Evolutionary conservation across 2,888 invertebrate genomes (phyloP).

Genomic region (Aleiodes leptofemur): DNA sequence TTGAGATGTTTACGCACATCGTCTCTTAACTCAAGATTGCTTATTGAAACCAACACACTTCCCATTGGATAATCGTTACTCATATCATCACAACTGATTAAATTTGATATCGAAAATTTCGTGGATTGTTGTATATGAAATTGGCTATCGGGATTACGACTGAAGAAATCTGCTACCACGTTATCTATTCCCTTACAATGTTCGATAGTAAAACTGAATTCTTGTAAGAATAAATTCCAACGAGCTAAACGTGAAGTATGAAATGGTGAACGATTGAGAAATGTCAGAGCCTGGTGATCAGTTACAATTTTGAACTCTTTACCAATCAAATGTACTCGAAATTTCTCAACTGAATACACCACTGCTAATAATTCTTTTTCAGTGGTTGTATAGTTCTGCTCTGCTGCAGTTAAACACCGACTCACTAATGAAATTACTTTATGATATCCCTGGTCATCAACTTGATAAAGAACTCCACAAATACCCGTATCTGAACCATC

Average conservation of each 20-base stretch:
- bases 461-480: too few species aligned
- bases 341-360: slow-evolving; percentile 57
- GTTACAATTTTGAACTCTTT: slow-evolving; percentile 55
- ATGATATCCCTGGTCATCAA: too few species aligned
- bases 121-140: slow-evolving; percentile 28
- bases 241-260: slow-evolving; percentile 56
- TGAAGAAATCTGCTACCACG: slow-evolving; percentile 60
- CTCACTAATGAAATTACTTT: too few species aligned
- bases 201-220: slow-evolving; percentile 56
- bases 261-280: slow-evolving; percentile 58
- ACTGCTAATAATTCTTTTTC: slow-evolving; percentile 61
- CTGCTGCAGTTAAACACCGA: too few species aligned
- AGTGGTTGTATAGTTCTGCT: slow-evolving; percentile 54
- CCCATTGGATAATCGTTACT: background rate
- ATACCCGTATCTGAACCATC: too few species aligned
- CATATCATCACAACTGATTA: background rate
- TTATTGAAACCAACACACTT: slow-evolving; percentile 24
- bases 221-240: slow-evolving; percentile 60
- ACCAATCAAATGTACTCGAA: slow-evolving; percentile 59
- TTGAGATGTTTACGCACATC: slow-evolving; percentile 35
- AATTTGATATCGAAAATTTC: background rate
- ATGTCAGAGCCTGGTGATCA: slow-evolving; percentile 61
- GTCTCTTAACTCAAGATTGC: background rate
- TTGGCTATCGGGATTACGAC: slow-evolving; percentile 53
- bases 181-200: slow-evolving; percentile 60